These are phyloP conservation scores for Diadromus collaris DNA, from an alignment of 2,888 invertebrate genomes.

Conservation along the genomic window DNA sequence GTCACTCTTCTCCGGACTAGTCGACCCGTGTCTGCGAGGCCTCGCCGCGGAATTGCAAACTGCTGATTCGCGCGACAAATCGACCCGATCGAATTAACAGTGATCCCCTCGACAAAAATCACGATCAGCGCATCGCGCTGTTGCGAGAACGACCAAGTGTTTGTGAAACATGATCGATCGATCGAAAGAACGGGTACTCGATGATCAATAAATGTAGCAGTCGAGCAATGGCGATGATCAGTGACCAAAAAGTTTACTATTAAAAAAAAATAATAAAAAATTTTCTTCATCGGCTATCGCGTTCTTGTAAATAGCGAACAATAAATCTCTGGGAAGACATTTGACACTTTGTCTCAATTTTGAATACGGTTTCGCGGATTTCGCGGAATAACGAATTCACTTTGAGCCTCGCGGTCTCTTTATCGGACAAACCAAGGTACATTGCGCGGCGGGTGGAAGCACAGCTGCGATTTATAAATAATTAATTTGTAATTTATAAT, in stretches of 20 bases:
- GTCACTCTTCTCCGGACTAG: neutral
- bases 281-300: neutral
- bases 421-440: slow-evolving; percentile 4
- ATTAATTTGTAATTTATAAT: neutral
- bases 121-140: neutral
- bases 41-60: slow-evolving; percentile 39
- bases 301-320: slow-evolving; percentile 1
- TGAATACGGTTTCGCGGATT: neutral
- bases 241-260: too few relatives aligned
- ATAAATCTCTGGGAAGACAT: neutral
- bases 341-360: neutral
- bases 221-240: too few relatives aligned
- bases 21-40: slow-evolving; percentile 29
- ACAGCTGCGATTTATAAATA: neutral
- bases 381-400: neutral
- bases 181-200: too few relatives aligned
- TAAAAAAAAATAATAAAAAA: slow-evolving; percentile 1
- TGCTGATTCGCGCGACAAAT: slow-evolving; percentile 19
- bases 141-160: neutral
- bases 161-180: neutral
- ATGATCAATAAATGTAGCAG: too few relatives aligned
- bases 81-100: slow-evolving; percentile 24
- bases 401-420: neutral
- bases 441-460: neutral
- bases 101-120: neutral